A percentile compares a stretch with the other conserved stretches of the same genome.
Evolutionary conservation across 1,140 invertebrate genomes (phyloP).

Genomic region (Mamestra configurata): DNA sequence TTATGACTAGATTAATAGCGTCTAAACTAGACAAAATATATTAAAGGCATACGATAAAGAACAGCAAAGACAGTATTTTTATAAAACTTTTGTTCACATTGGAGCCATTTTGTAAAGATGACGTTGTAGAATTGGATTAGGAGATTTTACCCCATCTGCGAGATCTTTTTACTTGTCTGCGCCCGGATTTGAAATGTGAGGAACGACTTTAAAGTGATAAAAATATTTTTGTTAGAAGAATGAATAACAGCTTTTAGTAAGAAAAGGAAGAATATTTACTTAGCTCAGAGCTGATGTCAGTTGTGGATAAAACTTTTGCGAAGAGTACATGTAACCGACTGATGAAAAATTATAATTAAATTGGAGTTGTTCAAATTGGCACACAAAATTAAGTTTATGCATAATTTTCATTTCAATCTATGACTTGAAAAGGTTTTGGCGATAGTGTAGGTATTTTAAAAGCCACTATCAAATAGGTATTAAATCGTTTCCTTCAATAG

Average conservation of each 20-base stretch:
- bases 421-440: too few species aligned
- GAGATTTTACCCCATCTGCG: slow-evolving; percentile 32
- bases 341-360: too few species aligned
- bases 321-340: too few species aligned
- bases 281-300: too few species aligned
- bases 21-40: neutral
- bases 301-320: too few species aligned
- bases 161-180: slow-evolving; percentile 12
- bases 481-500: neutral
- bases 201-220: neutral
- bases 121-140: slow-evolving; percentile 26
- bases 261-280: too few species aligned
- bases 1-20: too few species aligned
- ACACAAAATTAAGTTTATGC: too few species aligned
- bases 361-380: too few species aligned
- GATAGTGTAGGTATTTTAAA: too few species aligned
- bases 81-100: slow-evolving; percentile 10
- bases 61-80: neutral
- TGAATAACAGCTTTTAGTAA: too few species aligned
- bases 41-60: neutral
- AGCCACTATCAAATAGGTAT: neutral
- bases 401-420: too few species aligned
- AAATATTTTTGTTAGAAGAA: neutral
- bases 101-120: slow-evolving; percentile 35
- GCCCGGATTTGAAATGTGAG: neutral